phyloP scores from a whole-genome alignment of 1,140 invertebrate species.

The Brachionus rotundiformis region DNA sequence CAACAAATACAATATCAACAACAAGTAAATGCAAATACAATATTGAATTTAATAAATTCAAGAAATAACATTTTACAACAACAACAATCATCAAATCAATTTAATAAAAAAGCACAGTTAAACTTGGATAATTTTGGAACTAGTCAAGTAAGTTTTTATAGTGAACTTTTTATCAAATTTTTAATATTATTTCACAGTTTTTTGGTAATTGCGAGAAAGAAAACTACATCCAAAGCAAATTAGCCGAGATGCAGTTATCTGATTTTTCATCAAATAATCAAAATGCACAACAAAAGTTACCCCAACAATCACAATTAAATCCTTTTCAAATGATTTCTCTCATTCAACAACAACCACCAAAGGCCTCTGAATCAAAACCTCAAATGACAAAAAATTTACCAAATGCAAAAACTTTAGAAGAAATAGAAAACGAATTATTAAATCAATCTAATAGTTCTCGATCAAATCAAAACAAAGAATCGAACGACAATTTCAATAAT shows the following conservation, averaged over 20 bases:
- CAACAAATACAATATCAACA: conserved; percentile 41
- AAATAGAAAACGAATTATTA: conserved; percentile 46
- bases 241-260: conserved; percentile 10
- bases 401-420: conserved; percentile 48
- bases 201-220: conserved; percentile 5
- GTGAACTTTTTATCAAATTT: too few species aligned
- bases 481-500: background rate
- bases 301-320: background rate
- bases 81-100: background rate
- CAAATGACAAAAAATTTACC: conserved; percentile 35
- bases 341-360: background rate
- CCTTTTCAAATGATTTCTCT: background rate
- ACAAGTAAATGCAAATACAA: conserved; percentile 2
- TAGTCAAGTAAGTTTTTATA: background rate
- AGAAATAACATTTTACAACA: conserved; percentile 28
- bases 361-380: background rate
- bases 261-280: background rate
- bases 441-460: conserved; percentile 22
- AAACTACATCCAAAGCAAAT: conserved; percentile 37
- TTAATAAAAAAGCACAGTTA: background rate
- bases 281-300: background rate
- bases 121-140: background rate
- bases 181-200: background rate
- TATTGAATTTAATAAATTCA: background rate
- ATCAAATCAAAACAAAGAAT: background rate